phyloP scores from a whole-genome alignment of 2,888 invertebrate species.

The Leucoptera coffeella region DNA sequence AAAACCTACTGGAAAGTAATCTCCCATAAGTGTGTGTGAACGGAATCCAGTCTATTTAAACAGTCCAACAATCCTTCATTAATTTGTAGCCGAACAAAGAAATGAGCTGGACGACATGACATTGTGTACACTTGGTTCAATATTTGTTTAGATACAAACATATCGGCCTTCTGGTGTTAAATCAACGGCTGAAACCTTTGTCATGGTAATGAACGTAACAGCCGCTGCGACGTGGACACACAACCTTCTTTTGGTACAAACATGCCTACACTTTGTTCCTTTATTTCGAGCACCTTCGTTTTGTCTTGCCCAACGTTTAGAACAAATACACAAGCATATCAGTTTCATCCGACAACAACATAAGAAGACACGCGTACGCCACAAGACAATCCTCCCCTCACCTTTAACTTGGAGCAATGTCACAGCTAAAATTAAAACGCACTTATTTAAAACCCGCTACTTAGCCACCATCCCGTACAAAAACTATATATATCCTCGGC shows the following conservation, averaged over 20 bases:
- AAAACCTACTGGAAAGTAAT: no score
- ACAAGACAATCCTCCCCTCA: slow-evolving; percentile 43
- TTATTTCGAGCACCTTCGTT: no score
- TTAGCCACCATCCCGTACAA: slow-evolving; percentile 45
- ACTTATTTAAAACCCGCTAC: slow-evolving; percentile 49
- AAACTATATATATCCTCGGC: slow-evolving; percentile 46
- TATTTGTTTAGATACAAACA: slow-evolving; percentile 45
- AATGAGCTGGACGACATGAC: slow-evolving; percentile 34
- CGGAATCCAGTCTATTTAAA: no score
- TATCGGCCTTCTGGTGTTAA: slow-evolving; percentile 36
- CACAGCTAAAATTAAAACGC: slow-evolving; percentile 49
- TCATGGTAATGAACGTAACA: slow-evolving; percentile 36
- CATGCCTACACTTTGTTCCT: no score
- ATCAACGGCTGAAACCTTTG: slow-evolving; percentile 15
- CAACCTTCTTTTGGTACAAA: no score
- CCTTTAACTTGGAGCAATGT: slow-evolving; percentile 30
- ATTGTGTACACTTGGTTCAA: slow-evolving; percentile 47
- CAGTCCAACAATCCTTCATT: slow-evolving; percentile 37
- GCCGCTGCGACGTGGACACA: slow-evolving; percentile 25
- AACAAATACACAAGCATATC: not conserved
- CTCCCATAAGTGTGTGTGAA: no score
- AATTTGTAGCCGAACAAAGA: slow-evolving; percentile 36
- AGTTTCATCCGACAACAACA: not conserved
- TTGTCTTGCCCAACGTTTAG: no score
- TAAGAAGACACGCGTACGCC: slow-evolving; percentile 35